Percentiles rank a stretch among this genome's conserved stretches.
These are phyloP conservation scores for Cladopsammia gracilis DNA, from an alignment of 64 coral and sea anemone genomes.

Conservation along the genomic window DNA sequence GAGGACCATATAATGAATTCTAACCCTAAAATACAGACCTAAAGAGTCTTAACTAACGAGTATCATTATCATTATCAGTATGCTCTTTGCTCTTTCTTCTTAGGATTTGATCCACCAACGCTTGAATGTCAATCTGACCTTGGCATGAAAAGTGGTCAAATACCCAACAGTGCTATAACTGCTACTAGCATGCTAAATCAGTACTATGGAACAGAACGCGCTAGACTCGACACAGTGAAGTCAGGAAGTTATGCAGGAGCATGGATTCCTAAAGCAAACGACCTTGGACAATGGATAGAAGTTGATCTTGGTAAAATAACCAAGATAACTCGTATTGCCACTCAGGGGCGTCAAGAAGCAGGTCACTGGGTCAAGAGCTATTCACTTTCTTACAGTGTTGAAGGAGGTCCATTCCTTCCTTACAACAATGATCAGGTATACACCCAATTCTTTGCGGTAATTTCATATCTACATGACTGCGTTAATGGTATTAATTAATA, in stretches of 20 bases:
- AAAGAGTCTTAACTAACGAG: too few relatives aligned
- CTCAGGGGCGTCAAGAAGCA: conserved; percentile 71
- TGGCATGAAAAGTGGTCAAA: conserved; percentile 72
- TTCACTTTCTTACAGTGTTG: conserved; percentile 60
- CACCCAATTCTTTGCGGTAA: too few relatives aligned
- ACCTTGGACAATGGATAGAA: conserved; percentile 78
- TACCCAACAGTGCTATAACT: conserved; percentile 63
- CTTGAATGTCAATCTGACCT: conserved; percentile 36
- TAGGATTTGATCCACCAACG: conserved; percentile 23
- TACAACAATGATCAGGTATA: not conserved
- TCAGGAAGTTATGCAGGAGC: conserved; percentile 51
- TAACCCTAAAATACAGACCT: too few relatives aligned
- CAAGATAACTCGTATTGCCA: conserved; percentile 72
- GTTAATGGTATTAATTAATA: too few relatives aligned
- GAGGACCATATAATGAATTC: too few relatives aligned
- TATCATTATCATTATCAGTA: too few relatives aligned
- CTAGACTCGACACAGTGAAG: conserved; percentile 43
- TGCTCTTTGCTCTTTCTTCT: not conserved
- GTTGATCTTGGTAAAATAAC: conserved; percentile 69
- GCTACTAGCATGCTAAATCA: conserved; percentile 63
- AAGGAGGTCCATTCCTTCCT: conserved; percentile 45
- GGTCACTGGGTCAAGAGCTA: conserved; percentile 88
- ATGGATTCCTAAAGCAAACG: conserved; percentile 66
- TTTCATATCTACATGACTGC: too few relatives aligned
- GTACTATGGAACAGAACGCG: conserved; percentile 70